Conservation (phyloP, 2,113 vertebrate species). For the Calyptommatus sinebrachiatus region DNA sequence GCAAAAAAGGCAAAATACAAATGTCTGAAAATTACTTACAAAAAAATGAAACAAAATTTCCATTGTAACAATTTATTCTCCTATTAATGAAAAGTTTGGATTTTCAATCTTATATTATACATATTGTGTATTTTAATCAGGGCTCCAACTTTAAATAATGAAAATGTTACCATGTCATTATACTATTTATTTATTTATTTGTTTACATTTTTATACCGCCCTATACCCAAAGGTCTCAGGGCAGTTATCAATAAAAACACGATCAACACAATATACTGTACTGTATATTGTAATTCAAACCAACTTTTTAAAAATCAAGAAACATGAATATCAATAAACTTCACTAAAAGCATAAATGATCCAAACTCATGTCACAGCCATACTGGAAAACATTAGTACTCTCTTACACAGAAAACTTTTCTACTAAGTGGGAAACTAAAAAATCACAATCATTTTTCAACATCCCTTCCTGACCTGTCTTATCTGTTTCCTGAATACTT, state of each 20-base stretch:
- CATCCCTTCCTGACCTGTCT: slow-evolving; percentile 47
- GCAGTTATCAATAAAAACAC: too few species aligned
- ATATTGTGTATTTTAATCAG: background rate
- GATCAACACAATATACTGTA: too few species aligned
- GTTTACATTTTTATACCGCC: too few species aligned
- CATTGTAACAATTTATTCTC: too few species aligned
- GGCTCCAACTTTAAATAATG: background rate
- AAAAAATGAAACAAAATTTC: too few species aligned
- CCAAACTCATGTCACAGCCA: too few species aligned
- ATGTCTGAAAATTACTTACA: too few species aligned
- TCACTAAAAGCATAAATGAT: background rate
- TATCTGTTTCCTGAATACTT: slow-evolving; percentile 59
- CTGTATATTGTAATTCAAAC: background rate
- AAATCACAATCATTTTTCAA: slow-evolving; percentile 32
- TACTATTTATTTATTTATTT: too few species aligned
- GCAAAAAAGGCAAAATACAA: too few species aligned
- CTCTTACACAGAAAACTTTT: background rate
- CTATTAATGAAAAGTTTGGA: too few species aligned
- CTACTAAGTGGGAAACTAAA: background rate
- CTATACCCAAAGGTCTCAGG: too few species aligned
- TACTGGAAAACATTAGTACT: background rate
- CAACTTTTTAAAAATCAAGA: background rate
- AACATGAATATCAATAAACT: background rate
- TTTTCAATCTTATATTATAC: background rate
- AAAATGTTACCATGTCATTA: background rate